Base-by-base conservation (phyloP, 2,888 invertebrate species). In the Chrysolina oricalcia region DNA sequence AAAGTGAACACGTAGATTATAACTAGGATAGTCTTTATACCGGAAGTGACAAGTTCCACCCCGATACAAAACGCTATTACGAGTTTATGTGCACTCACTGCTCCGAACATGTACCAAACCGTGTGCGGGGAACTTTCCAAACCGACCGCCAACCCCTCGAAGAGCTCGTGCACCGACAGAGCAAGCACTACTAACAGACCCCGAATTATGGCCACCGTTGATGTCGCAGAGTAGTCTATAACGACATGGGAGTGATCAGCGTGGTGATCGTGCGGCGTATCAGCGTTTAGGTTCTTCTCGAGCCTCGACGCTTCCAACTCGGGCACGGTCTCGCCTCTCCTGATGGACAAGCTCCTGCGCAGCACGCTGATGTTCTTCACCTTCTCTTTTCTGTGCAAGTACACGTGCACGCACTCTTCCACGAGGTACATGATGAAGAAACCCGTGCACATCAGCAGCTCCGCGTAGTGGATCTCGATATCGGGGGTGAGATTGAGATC, bases 41-140 rank as follows among this genome's bases (percentile, higher is more conserved):
- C 91, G 0, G 93, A 92, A 35, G 94, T 93, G 62, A 95, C 92
- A 64, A 97, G 88, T 86, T 97, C 96, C 50, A 96, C 93, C 4
- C 96, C 96, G 70, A 97, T 94, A 86, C 96, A 97, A 87, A 97
- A 96, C 0, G 96, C 95, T 77, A 97, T 93, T 27, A 97, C 96
- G 64, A 96, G 90, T 87, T 97, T 97, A 87, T 97, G 97, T 0
- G 95, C 94, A 0, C 95, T 93, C 0, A 97, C 93, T 0, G 96
- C 96, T 5, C 92, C 95, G 85, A 96, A 93, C 93, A 97, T 94
- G 87, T 95, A 95, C 91, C 93, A 94, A 9, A 75, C 75, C 4
- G 64, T 59, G 17, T 65, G 19, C 0, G 90, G 89, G 27, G 92
- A 92, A 15, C 91, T 89, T 86, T 96, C 95, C 72, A 96, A 88